Evolutionary conservation across 2,797 vertebrate species (phyloP).

Genomic region (Scolopax rusticola): DNA sequence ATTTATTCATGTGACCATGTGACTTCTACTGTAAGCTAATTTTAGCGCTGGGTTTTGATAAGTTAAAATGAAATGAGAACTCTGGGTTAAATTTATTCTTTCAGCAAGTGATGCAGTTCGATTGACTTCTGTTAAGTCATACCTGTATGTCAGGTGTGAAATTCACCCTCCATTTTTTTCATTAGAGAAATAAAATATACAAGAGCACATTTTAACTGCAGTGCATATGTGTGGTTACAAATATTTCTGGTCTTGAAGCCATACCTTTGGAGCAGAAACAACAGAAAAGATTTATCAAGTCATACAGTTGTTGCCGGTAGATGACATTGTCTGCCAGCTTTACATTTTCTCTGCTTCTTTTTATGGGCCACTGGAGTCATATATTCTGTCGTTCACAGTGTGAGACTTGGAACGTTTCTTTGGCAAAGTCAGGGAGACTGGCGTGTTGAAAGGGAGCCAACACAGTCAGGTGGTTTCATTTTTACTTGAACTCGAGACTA

Average conservation of each 20-base stretch:
- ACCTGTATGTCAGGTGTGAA: constrained; percentile 12
- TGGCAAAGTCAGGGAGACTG: constrained; percentile 60
- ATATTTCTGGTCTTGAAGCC: background rate
- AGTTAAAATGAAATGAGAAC: constrained; percentile 34
- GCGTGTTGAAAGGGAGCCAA: constrained; percentile 58
- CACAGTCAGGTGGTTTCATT: constrained; percentile 37
- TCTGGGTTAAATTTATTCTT: constrained; percentile 33
- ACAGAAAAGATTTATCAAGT: constrained; percentile 36
- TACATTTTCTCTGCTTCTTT: constrained; percentile 62
- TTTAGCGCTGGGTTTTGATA: constrained; percentile 29
- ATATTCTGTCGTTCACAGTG: constrained; percentile 56
- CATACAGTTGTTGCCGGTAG: background rate
- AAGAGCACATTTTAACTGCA: background rate
- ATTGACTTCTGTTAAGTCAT: constrained; percentile 52
- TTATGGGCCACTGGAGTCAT: constrained; percentile 71
- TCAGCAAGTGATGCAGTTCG: constrained; percentile 4
- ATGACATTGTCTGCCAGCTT: constrained; percentile 66
- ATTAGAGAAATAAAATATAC: background rate
- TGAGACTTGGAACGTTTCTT: constrained; percentile 47
- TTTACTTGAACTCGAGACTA: constrained; percentile 54
- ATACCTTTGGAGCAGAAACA: constrained; percentile 1
- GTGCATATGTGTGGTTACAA: background rate
- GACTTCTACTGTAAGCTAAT: constrained; percentile 48
- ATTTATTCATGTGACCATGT: constrained; percentile 40
- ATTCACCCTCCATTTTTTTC: background rate